A percentile compares a stretch with the other conserved stretches of the same genome.
phyloP scores from a whole-genome alignment of 2,888 invertebrate species.

The Leptarthrus brevirostris region DNA sequence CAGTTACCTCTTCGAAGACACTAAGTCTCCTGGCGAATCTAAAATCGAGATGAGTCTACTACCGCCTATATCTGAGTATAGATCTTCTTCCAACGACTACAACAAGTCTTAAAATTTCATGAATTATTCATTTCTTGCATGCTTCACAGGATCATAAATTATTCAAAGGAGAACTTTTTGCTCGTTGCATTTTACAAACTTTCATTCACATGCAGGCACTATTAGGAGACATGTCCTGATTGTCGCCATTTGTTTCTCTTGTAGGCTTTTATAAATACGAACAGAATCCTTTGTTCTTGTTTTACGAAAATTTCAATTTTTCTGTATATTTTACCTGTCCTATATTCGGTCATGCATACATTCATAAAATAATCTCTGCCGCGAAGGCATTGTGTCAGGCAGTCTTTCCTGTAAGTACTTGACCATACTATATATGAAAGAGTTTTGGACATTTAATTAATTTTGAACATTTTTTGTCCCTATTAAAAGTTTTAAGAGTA shows the following conservation, averaged over 20 bases:
- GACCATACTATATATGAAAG: too few species aligned
- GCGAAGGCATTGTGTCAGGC: too few species aligned
- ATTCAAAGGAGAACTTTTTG: constrained; percentile 15
- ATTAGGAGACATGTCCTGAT: not conserved
- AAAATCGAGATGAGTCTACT: not conserved
- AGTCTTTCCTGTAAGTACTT: too few species aligned
- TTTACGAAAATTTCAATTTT: not conserved
- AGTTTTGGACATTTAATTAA: too few species aligned
- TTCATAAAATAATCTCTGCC: too few species aligned
- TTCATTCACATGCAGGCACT: constrained; percentile 1
- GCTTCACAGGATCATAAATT: constrained; percentile 36
- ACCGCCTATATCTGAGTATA: not conserved
- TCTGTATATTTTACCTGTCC: not conserved
- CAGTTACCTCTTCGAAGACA: too few species aligned
- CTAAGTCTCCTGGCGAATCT: not conserved
- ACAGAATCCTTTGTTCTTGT: not conserved
- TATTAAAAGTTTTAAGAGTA: too few species aligned
- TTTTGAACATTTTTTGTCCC: too few species aligned
- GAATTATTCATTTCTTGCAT: constrained; percentile 23
- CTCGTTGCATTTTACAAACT: constrained; percentile 30
- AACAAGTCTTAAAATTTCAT: constrained; percentile 24
- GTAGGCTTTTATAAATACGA: not conserved
- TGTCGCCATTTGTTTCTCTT: not conserved
- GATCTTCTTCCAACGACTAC: not conserved
- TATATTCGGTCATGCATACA: too few species aligned